Percentiles rank a stretch among this genome's conserved stretches.
These are phyloP conservation scores for Ericerus pela DNA, from an alignment of 1,140 invertebrate species.

Conservation along the genomic window DNA sequence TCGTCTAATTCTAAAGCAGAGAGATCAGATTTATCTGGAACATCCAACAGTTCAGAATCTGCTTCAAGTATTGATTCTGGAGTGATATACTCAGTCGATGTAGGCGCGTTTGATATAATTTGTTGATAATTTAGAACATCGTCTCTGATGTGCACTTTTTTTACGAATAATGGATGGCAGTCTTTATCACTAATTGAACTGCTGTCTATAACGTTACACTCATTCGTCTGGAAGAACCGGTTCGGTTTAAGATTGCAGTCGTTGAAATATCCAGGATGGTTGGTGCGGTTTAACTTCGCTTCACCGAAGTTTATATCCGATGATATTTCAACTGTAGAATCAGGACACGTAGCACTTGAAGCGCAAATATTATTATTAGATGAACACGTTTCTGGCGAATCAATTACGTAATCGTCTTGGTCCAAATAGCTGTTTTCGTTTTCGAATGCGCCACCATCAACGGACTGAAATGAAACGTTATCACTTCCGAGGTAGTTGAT, in stretches of 20 bases:
- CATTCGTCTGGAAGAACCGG: not conserved
- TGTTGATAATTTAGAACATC: not conserved
- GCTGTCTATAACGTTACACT: not conserved
- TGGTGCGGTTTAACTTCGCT: not conserved
- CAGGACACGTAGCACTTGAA: no score
- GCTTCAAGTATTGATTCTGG: not conserved
- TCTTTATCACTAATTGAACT: not conserved
- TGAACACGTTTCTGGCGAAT: not conserved
- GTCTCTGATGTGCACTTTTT: not conserved
- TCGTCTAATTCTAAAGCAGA: not conserved
- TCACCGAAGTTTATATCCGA: not conserved
- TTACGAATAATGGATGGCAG: not conserved
- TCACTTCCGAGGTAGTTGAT: not conserved
- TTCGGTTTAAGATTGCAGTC: not conserved
- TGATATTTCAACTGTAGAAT: no score
- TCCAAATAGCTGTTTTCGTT: not conserved
- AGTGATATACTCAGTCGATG: not conserved
- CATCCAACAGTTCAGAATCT: not conserved
- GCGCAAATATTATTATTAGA: not conserved
- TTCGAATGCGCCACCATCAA: not conserved
- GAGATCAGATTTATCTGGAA: not conserved
- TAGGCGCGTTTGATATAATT: not conserved
- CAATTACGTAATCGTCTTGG: not conserved
- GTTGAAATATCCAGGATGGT: not conserved
- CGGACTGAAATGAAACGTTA: not conserved